Percentiles rank a stretch among this genome's conserved stretches.
These are phyloP conservation scores for Polylopha cassiicola DNA, from an alignment of 2,888 invertebrate genomes.

Conservation along the genomic window DNA sequence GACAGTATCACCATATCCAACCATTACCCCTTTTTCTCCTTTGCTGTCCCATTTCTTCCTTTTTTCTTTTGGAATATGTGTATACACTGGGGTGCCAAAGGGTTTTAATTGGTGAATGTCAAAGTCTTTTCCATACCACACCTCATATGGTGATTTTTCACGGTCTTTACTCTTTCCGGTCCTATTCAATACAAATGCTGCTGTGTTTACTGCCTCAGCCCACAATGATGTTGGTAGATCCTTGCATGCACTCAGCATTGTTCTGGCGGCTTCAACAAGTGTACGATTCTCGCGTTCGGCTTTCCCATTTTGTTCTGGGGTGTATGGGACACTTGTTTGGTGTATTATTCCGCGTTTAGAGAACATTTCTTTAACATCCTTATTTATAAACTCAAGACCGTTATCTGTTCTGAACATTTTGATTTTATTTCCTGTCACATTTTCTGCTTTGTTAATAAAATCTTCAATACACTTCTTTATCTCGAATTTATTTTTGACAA, in stretches of 20 bases:
- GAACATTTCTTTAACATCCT: constrained; percentile 26
- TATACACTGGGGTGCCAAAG: constrained; percentile 13
- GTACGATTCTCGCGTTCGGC: constrained; percentile 42
- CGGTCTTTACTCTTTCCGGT: constrained; percentile 12
- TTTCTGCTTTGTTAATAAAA: constrained; percentile 29
- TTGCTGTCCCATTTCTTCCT: constrained; percentile 5
- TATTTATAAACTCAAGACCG: constrained; percentile 34
- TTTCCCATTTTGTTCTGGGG: constrained; percentile 44
- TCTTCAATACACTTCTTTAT: constrained; percentile 19
- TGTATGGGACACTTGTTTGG: constrained; percentile 33
- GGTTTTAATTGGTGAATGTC: constrained; percentile 10
- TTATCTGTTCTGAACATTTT: constrained; percentile 32
- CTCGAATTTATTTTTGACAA: constrained; percentile 22
- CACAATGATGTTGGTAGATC: constrained; percentile 25
- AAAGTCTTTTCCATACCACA: constrained; percentile 13
- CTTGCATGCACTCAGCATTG: constrained; percentile 17
- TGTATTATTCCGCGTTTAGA: constrained; percentile 30
- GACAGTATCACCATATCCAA: constrained; percentile 13
- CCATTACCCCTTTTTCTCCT: constrained; percentile 10
- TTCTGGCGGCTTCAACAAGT: constrained; percentile 37
- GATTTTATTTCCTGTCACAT: constrained; percentile 30
- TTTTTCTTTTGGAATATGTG: constrained; percentile 12
- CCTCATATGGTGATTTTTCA: constrained; percentile 20
- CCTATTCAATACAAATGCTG: constrained; percentile 26
- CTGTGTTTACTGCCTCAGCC: constrained; percentile 27